Base-by-base conservation (phyloP, 2,113 vertebrate species). In the Cololabis saira region DNA sequence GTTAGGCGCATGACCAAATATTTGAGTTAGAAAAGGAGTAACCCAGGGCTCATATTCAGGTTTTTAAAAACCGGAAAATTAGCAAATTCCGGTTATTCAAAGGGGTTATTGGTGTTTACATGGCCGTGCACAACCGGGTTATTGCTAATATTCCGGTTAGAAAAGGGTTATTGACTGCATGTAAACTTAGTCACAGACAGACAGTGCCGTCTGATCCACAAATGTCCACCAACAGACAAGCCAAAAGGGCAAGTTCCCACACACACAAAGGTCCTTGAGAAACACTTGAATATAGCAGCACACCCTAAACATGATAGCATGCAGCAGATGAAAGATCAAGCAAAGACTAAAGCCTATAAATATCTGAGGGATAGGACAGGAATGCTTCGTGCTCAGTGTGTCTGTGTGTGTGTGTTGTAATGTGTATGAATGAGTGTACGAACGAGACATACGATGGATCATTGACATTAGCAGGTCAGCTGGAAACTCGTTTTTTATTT, bases 301-400 rank as follows among this genome's bases (percentile, higher is more conserved):
- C 64, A 65, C 65, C 55, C 68, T 82, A 40, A 69, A 69, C 67
- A 78, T 79, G 81, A 82, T 64, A 80, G 78, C 71, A 59, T 53
- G 27, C 69, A 79, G 18, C 65, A 80, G 74, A 82, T 75, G 78
- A 81, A 68, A 81, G 71, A 76, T 45, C 16, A 13, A 44, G 59
- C 59, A 74, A 73, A 80, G 53, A 86, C 66, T 54, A 48, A 41
- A 12, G 14, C 64, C 86, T 89, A 89, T 84, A 87, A 86, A 87
- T 90, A 89, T 80, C 76, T 22, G 57, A 65, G 56, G 55, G 67
- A 73, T 54, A 41, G 44, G 37, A 48, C 70, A 57, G 71, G 78
- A 83, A 79, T 82, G 73, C 49, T 58, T 42, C 42, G n/a, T 14
- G 71, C 65, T 41, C 41, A 55, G 37, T 21, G 42, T 67, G 42